Base-by-base conservation (phyloP, 2,888 invertebrate species). In the Myopa tessellatipennis region DNA sequence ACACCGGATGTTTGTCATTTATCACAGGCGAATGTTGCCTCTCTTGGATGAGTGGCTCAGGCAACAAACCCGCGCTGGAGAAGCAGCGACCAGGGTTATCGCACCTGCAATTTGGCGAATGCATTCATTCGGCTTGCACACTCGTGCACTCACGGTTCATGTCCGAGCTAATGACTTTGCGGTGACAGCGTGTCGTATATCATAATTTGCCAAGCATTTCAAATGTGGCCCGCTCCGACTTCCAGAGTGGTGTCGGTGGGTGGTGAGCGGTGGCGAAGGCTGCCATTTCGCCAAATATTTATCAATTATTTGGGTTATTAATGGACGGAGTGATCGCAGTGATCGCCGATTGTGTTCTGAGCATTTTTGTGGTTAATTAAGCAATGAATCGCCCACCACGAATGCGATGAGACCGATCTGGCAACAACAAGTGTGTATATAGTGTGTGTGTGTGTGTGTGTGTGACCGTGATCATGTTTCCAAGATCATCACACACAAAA, bases 71-170 rank as follows among this genome's bases (percentile, higher is more conserved):
- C 8, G 65, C 55, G 55, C 16, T 58, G 40, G 26, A n/a, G 36
- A 18, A 12, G 36, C 36, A 10, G 55, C 60, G 16, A n/a, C 34
- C 18, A 55, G 45, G 40, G 61, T 63, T 61, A 61, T 60, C 74
- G 52, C 74, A 74, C 74, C 67, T 74, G 74, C 74, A 74, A 67
- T 70, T 67, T 68, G 55, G 38, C 55, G 16, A 68, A 68, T 74
- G 74, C 67, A 67, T 67, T 65, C n/a, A n/a, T n/a, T 26, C 45
- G 36, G 12, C 34, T 34, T 71, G 36, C 36, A 50, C 16, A 63
- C 18, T 18, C 5, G 36, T 14, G 36, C 14, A 26, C 61, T 12
- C 55, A 38, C 1, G 38, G 36, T 65, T 65, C 38, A 36, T 36
- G 16, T 6, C n/a, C 6, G 10, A 34, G 73, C 61, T 67, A 74